Evolutionary conservation across 2,797 vertebrate genomes (phyloP), one percentile per base, ranked within the genome.

Genomic region (Erethizon dorsatum): DNA sequence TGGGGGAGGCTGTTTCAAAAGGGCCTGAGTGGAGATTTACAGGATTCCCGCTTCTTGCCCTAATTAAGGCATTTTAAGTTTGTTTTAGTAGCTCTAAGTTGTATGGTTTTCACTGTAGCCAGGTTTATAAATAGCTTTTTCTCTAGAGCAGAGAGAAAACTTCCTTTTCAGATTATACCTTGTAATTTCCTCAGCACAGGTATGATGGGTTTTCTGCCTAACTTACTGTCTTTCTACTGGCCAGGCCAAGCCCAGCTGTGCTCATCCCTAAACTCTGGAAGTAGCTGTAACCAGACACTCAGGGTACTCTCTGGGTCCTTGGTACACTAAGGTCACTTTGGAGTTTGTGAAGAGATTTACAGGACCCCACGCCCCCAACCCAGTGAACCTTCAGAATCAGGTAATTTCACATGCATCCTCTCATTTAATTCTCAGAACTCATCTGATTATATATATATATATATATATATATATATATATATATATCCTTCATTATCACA

Each of bases 21-120:
- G 97, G 59, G 96, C 69, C 75, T 71, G 9, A 86, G 92, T 93
- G 71, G 77, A 95, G 78, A 84, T 95, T 24, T 96, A 93, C 71
- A 90, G 31, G 3, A 8, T 67, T 96, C 65, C 28, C 50, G 4
- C 2, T 9, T 52, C 52, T 75, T 93, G 87, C 73, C 83, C 94
- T 92, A 97, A 97, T 95, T 93, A 96, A 97, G 89, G 63, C 57
- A 94, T 97, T 92, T 90, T 94, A 91, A 95, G 59, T 56, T 41
- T 47, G 28, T 89, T 93, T 90, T 78, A 94, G 94, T 84, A 95
- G 88, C 67, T 90, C 79, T n/a, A 54, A 91, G 84, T 77, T 92
- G 50, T 63, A 61, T 82, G 47, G 26, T 20, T 4, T 59, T 89
- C 28, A 24, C 57, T 14, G 45, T 83, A 63, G 6, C 77, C 78